A percentile compares a stretch with the other conserved stretches of the same genome.
Evolutionary conservation across 2,113 vertebrate species (phyloP).

Genomic region (Butastur rufipennis): DNA sequence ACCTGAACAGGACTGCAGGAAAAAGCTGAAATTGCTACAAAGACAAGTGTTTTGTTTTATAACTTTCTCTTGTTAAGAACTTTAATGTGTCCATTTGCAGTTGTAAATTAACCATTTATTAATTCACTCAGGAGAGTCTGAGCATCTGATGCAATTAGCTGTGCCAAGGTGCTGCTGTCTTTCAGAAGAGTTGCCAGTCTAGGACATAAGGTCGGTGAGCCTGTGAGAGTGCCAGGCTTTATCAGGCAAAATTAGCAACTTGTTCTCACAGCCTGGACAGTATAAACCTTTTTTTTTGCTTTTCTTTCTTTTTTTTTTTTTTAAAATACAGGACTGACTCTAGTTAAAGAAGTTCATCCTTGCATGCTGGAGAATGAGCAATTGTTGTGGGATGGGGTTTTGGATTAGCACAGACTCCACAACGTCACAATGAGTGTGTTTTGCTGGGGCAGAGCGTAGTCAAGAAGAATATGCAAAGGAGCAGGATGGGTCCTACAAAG

Average conservation of each 20-base stretch:
- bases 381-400: background rate
- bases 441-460: no score
- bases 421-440: background rate
- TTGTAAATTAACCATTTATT: background rate
- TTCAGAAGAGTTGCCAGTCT: background rate
- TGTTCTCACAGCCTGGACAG: background rate
- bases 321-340: background rate
- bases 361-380: background rate
- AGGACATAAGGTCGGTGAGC: background rate
- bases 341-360: background rate
- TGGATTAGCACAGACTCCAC: background rate
- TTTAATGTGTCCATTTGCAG: background rate
- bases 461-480: background rate
- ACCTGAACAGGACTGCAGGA: rapidly evolving
- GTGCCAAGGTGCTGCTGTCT: background rate
- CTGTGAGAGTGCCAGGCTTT: background rate
- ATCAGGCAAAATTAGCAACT: background rate
- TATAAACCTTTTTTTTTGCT: background rate
- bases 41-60: background rate
- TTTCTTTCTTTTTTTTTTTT: no score
- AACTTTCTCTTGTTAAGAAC: background rate
- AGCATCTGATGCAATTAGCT: background rate
- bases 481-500: background rate
- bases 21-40: background rate
- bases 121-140: background rate